These are phyloP conservation scores for Athalia cordata DNA, from an alignment of 2,888 invertebrate species.

Conservation along the genomic window DNA sequence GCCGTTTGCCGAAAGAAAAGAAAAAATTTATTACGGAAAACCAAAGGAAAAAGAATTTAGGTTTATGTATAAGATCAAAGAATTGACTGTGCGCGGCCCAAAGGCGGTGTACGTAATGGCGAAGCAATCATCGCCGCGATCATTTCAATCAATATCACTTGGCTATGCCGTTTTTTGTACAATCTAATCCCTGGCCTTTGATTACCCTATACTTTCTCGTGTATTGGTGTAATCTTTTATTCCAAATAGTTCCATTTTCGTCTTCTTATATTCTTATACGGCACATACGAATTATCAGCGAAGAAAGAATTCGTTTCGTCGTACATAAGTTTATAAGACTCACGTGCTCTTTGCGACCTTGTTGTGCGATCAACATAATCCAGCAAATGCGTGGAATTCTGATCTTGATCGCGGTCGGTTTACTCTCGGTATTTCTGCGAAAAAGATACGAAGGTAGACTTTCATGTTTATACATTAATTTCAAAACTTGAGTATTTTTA, in stretches of 20 bases:
- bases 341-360: slow-evolving; percentile 15
- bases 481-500: not conserved
- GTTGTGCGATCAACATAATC: not conserved
- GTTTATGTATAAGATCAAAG: slow-evolving; percentile 12
- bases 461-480: no score
- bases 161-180: slow-evolving; percentile 31
- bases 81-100: not conserved
- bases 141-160: slow-evolving; percentile 29
- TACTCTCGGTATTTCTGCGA: not conserved
- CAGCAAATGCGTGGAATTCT: slow-evolving; percentile 12
- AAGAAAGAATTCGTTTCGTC: slow-evolving; percentile 2
- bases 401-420: not conserved
- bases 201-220: slow-evolving; percentile 1
- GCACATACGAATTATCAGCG: not conserved
- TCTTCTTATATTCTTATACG: not conserved
- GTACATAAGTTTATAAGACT: not conserved
- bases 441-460: not conserved
- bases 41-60: not conserved
- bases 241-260: not conserved
- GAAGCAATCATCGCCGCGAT: not conserved
- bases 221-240: not conserved
- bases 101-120: not conserved
- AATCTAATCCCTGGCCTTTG: not conserved
- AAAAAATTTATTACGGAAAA: not conserved
- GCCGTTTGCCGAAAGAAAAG: no score